Conservation (phyloP, 2,113 vertebrate species). For the Sclerurus mexicanus region DNA sequence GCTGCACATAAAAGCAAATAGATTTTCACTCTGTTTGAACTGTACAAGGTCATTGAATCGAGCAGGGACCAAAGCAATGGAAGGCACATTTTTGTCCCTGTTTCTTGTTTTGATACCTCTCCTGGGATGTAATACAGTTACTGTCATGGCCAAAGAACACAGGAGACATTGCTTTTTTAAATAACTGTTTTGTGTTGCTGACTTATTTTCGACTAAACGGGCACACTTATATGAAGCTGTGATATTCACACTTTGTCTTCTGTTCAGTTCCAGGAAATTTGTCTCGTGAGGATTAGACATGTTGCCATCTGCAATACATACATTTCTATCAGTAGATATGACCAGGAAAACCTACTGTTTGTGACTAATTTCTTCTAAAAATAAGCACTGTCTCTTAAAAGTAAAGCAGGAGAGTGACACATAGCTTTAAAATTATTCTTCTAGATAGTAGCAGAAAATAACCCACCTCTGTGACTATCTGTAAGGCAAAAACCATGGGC, state of each 20-base stretch:
- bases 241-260: slow-evolving; percentile 18
- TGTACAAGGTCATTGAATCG: neutral
- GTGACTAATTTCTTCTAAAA: neutral
- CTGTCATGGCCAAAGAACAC: neutral
- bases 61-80: neutral
- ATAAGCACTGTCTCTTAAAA: neutral
- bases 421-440: neutral
- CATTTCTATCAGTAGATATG: neutral
- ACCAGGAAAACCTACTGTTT: slow-evolving; percentile 10
- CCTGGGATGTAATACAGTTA: rapidly evolving
- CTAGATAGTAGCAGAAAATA: slow-evolving; percentile 1
- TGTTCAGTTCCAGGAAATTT: slow-evolving; percentile 34
- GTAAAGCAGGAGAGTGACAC: neutral
- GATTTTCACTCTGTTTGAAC: neutral
- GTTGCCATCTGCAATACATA: slow-evolving; percentile 32
- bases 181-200: neutral
- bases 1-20: neutral
- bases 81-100: neutral
- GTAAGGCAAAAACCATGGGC: neutral
- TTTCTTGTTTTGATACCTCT: neutral
- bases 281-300: slow-evolving; percentile 35
- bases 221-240: neutral
- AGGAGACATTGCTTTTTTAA: neutral
- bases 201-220: neutral
- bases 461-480: neutral